Conservation (phyloP, 2,113 vertebrate species). For the Poeciliopsis retropinna region DNA sequence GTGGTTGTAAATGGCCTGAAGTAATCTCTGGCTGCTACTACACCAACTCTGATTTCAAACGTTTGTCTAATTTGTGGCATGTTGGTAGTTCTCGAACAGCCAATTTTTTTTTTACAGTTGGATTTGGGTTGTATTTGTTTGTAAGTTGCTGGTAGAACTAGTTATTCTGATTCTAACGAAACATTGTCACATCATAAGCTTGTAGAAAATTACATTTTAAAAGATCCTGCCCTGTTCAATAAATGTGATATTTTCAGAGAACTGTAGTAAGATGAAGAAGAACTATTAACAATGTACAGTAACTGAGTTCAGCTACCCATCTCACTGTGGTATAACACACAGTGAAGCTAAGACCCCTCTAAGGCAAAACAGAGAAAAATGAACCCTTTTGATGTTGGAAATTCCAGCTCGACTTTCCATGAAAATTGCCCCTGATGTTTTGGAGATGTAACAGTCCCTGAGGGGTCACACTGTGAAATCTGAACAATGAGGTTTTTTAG, state of each 20-base stretch:
- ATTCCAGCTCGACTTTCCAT: constrained; percentile 25
- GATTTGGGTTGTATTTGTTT: not conserved
- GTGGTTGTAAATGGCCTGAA: constrained; percentile 15
- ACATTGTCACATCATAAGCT: not conserved
- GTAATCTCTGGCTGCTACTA: constrained; percentile 1
- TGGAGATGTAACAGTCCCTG: constrained; percentile 22
- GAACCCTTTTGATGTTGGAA: constrained; percentile 40
- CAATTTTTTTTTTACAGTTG: not conserved
- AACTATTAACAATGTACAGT: not conserved
- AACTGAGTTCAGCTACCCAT: constrained; percentile 7
- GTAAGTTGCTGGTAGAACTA: not conserved
- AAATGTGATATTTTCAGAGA: not conserved
- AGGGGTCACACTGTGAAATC: constrained; percentile 47
- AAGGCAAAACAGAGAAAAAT: constrained; percentile 26
- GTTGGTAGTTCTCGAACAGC: not conserved
- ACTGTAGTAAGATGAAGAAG: not conserved
- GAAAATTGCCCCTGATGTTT: constrained; percentile 38
- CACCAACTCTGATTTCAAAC: constrained; percentile 7
- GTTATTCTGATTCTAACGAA: not conserved
- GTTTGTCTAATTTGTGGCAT: not conserved
- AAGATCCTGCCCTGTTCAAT: not conserved
- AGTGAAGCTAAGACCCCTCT: constrained; percentile 8
- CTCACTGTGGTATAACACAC: constrained; percentile 11
- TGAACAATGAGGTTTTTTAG: constrained; percentile 26
- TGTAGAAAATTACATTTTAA: not conserved